Evolutionary conservation across 2,797 vertebrate genomes (phyloP), one percentile per base, ranked within the genome.

Genomic region (Corythornis leucogaster): DNA sequence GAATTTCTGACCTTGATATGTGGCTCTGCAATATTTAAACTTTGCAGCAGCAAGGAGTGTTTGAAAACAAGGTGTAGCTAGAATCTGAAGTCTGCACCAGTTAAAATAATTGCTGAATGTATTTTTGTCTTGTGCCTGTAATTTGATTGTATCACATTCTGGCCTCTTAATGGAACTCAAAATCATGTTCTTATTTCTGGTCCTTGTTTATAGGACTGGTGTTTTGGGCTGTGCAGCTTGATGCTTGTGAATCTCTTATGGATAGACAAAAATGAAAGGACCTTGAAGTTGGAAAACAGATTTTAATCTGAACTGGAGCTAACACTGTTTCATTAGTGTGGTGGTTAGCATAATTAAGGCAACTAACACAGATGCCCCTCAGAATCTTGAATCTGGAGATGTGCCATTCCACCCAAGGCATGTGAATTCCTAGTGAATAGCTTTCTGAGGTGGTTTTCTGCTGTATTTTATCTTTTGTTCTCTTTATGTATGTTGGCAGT

Each of bases 41-140:
- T 74, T 81, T 3, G 13, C 46, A 90, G 30, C 42, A 64, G 42
- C 53, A 74, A 35, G 22, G 38, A 4, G 8, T 62, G 2, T 71
- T 92, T 85, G 59, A 79, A 71, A 83, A 68, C n/a, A 58, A 88
- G 12, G 2, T 31, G 5, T 82, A 54, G 51, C 9, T 86, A 81
- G 50, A 75, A 79, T 92, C 67, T 61, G 53, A 92, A 77, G 68
- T 82, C 71, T 89, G 86, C 62, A 89, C 33, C n/a, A 68, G 12
- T 59, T 77, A 35, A 81, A 83, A 50, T 35, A 57, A 17, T n/a
- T 12, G 13, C 13, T 46, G 2, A 8, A 2, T 66, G 1, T 54
- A 4, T 31, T 28, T 85, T 58, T 70, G 35, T 69, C 53, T 61
- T 79, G 15, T 59, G 30, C 24, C 26, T 71, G 15, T 90, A 81